These are phyloP conservation scores for Lagenorhynchus albirostris DNA, from an alignment of 2,113 vertebrate species.

Conservation along the genomic window DNA sequence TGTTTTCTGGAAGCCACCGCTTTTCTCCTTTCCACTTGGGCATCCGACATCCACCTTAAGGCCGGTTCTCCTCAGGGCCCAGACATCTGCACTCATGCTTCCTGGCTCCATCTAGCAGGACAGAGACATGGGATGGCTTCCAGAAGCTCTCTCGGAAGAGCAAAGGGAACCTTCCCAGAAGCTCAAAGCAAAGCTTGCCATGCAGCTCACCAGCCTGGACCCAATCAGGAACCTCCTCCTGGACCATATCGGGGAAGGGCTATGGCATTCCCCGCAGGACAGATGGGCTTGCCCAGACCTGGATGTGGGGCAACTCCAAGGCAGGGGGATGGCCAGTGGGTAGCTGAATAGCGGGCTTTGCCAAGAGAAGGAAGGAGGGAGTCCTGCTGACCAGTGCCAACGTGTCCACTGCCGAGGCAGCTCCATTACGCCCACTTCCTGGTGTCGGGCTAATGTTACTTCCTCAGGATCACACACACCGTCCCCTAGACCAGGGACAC, in stretches of 20 bases:
- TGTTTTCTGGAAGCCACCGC: background rate
- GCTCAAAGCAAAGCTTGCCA: background rate
- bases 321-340: background rate
- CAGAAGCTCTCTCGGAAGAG: background rate
- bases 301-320: background rate
- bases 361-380: background rate
- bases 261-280: background rate
- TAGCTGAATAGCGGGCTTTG: background rate
- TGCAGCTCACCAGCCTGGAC: background rate
- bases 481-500: background rate
- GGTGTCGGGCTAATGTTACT: background rate
- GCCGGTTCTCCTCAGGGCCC: background rate
- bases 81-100: background rate
- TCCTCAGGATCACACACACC: background rate
- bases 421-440: background rate
- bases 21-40: background rate
- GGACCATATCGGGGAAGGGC: no score
- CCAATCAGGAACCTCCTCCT: background rate
- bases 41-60: background rate
- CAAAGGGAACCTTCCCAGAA: background rate
- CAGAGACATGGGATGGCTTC: background rate
- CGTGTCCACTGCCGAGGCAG: background rate
- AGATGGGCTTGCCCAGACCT: background rate
- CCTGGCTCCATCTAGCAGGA: background rate
- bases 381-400: background rate